These are phyloP conservation scores for Camponotus pennsylvanicus DNA, from an alignment of 1,140 invertebrate species.

Conservation along the genomic window DNA sequence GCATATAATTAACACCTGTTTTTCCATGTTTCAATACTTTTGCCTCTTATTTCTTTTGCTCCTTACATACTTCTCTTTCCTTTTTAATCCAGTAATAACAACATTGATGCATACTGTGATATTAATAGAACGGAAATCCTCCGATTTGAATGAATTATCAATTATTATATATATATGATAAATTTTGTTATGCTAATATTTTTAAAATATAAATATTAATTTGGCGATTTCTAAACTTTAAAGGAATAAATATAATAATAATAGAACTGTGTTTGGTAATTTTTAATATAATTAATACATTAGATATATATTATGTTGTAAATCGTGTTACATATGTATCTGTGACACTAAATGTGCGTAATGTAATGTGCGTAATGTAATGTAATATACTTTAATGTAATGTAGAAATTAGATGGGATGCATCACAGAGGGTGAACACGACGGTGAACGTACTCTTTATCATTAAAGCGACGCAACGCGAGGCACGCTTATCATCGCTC, in stretches of 20 bases:
- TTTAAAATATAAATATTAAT: conserved; percentile 3
- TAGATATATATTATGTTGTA: neutral
- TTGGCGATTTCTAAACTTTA: neutral
- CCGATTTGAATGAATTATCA: neutral
- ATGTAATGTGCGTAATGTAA: neutral
- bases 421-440: neutral
- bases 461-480: conserved; percentile 7
- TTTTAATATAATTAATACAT: neutral
- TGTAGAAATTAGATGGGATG: conserved; percentile 17
- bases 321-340: neutral
- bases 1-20: conserved; percentile 48
- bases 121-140: neutral
- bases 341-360: neutral
- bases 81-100: conserved; percentile 49
- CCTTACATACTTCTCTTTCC: conserved; percentile 8
- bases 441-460: conserved; percentile 32
- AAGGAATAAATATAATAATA: neutral
- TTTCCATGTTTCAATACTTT: conserved; percentile 55
- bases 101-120: conserved; percentile 23
- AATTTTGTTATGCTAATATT: neutral
- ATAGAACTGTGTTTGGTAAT: too few species aligned
- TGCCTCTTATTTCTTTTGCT: conserved; percentile 9
- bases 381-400: conserved; percentile 26
- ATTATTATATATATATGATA: neutral
- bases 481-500: conserved; percentile 60